phyloP scores from a whole-genome alignment of 92 coral and sea anemone genomes.

The Bergia puertoricense region DNA sequence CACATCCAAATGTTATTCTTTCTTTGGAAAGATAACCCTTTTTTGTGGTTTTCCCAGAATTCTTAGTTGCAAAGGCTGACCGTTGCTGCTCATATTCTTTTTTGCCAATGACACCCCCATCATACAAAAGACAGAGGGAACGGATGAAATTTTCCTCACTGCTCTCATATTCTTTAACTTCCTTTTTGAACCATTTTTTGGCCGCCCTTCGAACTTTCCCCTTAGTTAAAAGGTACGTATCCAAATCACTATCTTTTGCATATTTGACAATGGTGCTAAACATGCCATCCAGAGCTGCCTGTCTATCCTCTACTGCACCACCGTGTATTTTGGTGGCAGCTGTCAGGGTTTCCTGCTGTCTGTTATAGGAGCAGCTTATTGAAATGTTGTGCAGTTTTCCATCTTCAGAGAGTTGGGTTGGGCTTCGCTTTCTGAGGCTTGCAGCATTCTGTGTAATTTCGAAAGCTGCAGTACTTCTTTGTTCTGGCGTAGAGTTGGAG shows the following conservation, averaged over 20 bases:
- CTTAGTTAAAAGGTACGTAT: constrained; percentile 44
- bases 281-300: constrained; percentile 76
- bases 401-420: constrained; percentile 23
- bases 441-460: constrained; percentile 23
- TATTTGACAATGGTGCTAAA: constrained; percentile 59
- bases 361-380: constrained; percentile 55
- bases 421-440: constrained; percentile 17
- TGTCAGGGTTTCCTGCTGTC: constrained; percentile 69
- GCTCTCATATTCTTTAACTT: constrained; percentile 37
- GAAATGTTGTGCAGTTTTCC: constrained; percentile 35
- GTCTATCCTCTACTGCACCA: constrained; percentile 56
- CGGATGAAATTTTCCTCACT: constrained; percentile 42
- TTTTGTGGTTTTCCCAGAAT: constrained; percentile 37
- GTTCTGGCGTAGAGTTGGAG: constrained; percentile 22
- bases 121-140: constrained; percentile 43
- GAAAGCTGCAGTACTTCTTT: constrained; percentile 10
- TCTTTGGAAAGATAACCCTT: constrained; percentile 37
- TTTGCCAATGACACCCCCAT: constrained; percentile 47
- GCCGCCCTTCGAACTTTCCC: constrained; percentile 51
- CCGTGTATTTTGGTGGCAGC: constrained; percentile 70
- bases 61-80: constrained; percentile 38
- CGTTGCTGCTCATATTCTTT: constrained; percentile 36
- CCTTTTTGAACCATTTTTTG: constrained; percentile 20
- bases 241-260: constrained; percentile 47
- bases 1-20: constrained; percentile 33